Evolutionary conservation across 2,113 vertebrate species (phyloP).

Genomic region (Pandion haliaetus): DNA sequence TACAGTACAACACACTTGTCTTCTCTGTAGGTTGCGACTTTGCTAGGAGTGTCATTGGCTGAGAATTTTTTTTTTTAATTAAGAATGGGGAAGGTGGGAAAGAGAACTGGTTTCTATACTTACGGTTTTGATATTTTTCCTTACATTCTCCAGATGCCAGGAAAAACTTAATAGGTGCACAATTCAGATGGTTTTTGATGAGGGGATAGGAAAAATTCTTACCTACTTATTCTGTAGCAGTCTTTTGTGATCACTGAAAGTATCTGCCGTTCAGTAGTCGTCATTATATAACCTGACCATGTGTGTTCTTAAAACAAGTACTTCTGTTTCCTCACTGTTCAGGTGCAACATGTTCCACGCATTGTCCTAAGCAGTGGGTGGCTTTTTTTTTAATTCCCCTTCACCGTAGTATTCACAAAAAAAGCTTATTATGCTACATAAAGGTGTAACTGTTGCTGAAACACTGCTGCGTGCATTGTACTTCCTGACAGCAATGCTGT

Average conservation of each 20-base stretch:
- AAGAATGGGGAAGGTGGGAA: accelerated
- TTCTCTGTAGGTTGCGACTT: not conserved
- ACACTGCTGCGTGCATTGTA: not conserved
- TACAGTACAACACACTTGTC: not conserved
- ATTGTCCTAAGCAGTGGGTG: not conserved
- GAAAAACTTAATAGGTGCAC: not conserved
- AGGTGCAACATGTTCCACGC: not conserved
- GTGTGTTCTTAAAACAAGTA: not conserved
- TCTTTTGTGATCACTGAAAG: not conserved
- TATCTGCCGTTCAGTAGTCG: not conserved
- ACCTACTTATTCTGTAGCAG: not conserved
- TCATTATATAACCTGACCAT: not conserved
- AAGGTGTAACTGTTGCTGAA: not conserved
- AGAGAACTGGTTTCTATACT: not conserved
- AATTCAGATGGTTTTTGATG: not conserved
- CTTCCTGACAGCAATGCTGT: constrained; percentile 22
- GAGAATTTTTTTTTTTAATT: not conserved
- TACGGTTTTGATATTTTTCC: not conserved
- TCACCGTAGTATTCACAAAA: not conserved
- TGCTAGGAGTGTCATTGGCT: not conserved
- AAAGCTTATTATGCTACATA: not conserved
- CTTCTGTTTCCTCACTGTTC: not conserved
- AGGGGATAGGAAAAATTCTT: not conserved
- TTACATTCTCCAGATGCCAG: not conserved
- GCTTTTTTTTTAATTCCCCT: not conserved